These are phyloP conservation scores for Drosophila diplacantha DNA, from an alignment of 2,888 invertebrate species.

Conservation along the genomic window DNA sequence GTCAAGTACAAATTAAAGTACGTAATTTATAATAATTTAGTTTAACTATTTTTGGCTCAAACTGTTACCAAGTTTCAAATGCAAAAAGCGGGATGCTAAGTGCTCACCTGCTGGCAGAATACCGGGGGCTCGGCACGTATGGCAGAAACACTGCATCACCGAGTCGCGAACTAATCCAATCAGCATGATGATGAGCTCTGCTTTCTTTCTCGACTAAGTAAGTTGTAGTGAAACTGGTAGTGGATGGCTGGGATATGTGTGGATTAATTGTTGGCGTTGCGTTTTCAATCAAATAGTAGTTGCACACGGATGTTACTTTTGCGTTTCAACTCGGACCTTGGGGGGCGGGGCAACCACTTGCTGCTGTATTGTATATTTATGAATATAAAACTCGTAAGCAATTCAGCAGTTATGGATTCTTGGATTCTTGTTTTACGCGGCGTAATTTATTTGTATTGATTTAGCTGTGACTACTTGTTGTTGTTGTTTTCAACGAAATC, in stretches of 20 bases:
- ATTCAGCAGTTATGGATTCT: slow-evolving; percentile 16
- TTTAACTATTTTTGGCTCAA: neutral
- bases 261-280: slow-evolving; percentile 18
- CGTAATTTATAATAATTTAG: too few species aligned
- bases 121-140: slow-evolving; percentile 90
- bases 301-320: slow-evolving; percentile 9
- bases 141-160: slow-evolving; percentile 95
- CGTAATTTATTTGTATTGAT: slow-evolving; percentile 7
- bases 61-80: slow-evolving; percentile 20
- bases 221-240: slow-evolving; percentile 6
- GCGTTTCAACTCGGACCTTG: slow-evolving; percentile 1
- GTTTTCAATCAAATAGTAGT: neutral
- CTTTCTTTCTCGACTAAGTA: slow-evolving; percentile 6
- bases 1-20: neutral
- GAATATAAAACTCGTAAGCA: slow-evolving; percentile 2
- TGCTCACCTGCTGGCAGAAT: slow-evolving; percentile 85
- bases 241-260: slow-evolving; percentile 47
- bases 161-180: slow-evolving; percentile 94
- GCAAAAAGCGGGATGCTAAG: neutral
- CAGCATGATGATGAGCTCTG: slow-evolving; percentile 81
- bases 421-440: slow-evolving; percentile 8
- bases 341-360: slow-evolving; percentile 27
- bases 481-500: slow-evolving; percentile 13
- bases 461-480: neutral
- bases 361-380: slow-evolving; percentile 15